Percentiles rank a stretch among this genome's conserved stretches.
phyloP scores from a whole-genome alignment of 2,888 invertebrate genomes.

The Cantharis rufa region DNA sequence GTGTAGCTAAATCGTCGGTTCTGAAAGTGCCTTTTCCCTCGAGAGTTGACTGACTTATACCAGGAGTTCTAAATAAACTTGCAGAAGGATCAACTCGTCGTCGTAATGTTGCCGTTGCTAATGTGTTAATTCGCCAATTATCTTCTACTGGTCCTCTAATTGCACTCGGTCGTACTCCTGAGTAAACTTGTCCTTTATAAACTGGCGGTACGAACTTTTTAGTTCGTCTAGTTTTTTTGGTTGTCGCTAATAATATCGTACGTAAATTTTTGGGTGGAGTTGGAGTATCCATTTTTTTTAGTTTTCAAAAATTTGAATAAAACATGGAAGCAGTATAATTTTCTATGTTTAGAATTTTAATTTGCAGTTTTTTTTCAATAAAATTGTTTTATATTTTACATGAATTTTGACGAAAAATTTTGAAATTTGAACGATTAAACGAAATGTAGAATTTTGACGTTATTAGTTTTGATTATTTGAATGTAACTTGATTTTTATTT shows the following conservation, averaged over 20 bases:
- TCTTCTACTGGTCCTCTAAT: slow-evolving; percentile 11
- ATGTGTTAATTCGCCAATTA: slow-evolving; percentile 35
- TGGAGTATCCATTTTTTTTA: background rate
- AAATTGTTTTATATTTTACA: background rate
- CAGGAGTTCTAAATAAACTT: slow-evolving; percentile 6
- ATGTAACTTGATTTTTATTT: background rate
- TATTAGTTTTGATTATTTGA: background rate
- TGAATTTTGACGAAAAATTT: background rate
- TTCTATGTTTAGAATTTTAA: background rate
- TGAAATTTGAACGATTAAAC: background rate
- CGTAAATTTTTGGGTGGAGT: slow-evolving; percentile 6
- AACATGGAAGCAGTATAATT: background rate
- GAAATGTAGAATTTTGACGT: background rate
- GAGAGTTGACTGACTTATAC: slow-evolving; percentile 22
- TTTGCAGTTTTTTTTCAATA: background rate
- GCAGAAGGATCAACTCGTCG: slow-evolving; percentile 2
- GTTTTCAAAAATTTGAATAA: background rate
- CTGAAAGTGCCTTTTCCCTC: slow-evolving; percentile 13
- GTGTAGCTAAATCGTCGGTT: slow-evolving; percentile 26
- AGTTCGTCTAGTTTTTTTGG: background rate
- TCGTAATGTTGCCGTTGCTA: slow-evolving; percentile 30
- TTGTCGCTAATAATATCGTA: slow-evolving; percentile 12
- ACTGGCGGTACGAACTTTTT: slow-evolving; percentile 6
- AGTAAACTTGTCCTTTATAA: slow-evolving; percentile 1
- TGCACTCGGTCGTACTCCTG: slow-evolving; percentile 1